phyloP scores from a whole-genome alignment of 2,888 invertebrate species.

The Iphiclides podalirius region DNA sequence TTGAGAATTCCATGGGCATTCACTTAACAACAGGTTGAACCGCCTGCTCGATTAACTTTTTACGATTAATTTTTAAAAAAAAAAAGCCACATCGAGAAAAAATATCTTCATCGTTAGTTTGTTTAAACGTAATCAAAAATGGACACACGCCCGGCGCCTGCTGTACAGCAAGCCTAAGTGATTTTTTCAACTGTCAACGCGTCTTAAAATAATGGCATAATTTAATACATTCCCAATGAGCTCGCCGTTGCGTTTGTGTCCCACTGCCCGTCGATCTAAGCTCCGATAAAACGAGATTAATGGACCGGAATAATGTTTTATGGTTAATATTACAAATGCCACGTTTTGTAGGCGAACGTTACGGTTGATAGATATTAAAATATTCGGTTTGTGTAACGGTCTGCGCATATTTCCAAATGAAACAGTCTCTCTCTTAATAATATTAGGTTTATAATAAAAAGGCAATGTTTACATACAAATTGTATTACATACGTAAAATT shows the following conservation, averaged over 20 bases:
- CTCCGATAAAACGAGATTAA: constrained; percentile 16
- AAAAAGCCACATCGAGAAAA: no score
- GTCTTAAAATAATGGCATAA: constrained; percentile 35
- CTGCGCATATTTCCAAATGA: neutral
- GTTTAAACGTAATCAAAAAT: constrained; percentile 22
- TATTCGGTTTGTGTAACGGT: neutral
- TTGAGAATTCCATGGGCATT: no score
- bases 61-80: no score
- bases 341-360: constrained; percentile 4
- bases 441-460: no score
- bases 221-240: constrained; percentile 32
- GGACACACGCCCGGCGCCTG: constrained; percentile 27
- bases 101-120: no score
- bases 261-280: constrained; percentile 12
- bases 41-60: no score
- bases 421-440: no score
- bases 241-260: no score
- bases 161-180: constrained; percentile 35
- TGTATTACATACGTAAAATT: no score
- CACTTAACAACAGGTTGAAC: no score
- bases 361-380: constrained; percentile 1
- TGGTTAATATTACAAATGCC: constrained; percentile 11
- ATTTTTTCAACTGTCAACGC: constrained; percentile 55
- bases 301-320: constrained; percentile 12
- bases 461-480: no score